Evolutionary conservation across 2,113 vertebrate genomes (phyloP), one percentile per base, ranked within the genome.

Genomic region (Mesoclemmys tuberculata): DNA sequence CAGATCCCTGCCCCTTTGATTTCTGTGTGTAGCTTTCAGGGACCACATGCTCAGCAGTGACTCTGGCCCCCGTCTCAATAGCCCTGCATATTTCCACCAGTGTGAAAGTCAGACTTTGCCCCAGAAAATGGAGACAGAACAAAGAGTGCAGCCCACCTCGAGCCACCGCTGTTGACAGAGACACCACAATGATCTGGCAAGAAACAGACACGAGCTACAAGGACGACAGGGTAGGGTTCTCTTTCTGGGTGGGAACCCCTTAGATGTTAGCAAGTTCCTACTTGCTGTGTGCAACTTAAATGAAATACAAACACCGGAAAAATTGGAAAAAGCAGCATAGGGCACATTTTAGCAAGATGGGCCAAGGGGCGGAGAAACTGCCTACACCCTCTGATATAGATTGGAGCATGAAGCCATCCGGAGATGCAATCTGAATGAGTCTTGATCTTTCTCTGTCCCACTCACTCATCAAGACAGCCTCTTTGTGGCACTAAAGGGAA

Each of bases 401-500:
- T 29, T 71, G 5, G 93, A 94, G 93, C 31, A 85, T 1, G 82
- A 82, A 93, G 19, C 55, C 2, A 5, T 41, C 2, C 2, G 90
- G 85, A 96, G 92, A 93, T 77, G 93, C 84, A 2, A 71, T 8
- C 68, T 21, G 71, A 94, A 93, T 93, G 92, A 93, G 29, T 94
- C 95, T 96, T 93, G 83, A 93, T 96, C 95, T 93, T 93, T 93
- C 93, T 86, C 90, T 85, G 95, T 90, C 88, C 96, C 89, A 94
- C 92, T 94, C 95, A 78, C 94, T 90, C 90, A 84, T 82, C 88
- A 49, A 82, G 86, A 86, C 94, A 58, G 84, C 88, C 48, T 21
- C 44, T 24, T 56, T 2, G 90, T 22, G 77, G 81, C 94, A 94
- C 31, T 85, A 89, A 93, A 92, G 88, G 91, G 56, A 92, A 95